phyloP scores from a whole-genome alignment of 1,140 invertebrate species.

The Akabosia matsudoensis region DNA sequence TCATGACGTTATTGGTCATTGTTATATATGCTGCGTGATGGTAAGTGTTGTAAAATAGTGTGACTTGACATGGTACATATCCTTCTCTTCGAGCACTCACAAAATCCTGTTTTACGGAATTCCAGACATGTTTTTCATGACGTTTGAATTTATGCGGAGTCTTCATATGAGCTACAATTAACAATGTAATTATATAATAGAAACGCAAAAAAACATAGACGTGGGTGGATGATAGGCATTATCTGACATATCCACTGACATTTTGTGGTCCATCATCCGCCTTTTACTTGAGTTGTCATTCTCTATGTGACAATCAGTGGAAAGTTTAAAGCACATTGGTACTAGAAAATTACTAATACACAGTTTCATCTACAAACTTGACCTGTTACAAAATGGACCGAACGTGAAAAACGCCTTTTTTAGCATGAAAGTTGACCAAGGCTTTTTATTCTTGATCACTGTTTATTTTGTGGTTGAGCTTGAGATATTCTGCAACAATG shows the following conservation, averaged over 20 bases:
- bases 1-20: background rate
- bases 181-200: background rate
- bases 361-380: too few species aligned
- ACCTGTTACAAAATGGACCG: too few species aligned
- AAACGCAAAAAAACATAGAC: background rate
- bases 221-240: background rate
- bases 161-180: background rate
- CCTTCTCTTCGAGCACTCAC: too few species aligned
- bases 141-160: background rate
- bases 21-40: background rate
- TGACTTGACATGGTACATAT: too few species aligned
- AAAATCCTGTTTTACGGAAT: background rate
- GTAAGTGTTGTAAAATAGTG: background rate
- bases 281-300: background rate
- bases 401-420: too few species aligned
- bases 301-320: background rate
- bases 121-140: background rate
- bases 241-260: background rate
- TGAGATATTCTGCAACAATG: too few species aligned
- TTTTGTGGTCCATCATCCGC: background rate
- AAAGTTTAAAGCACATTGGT: too few species aligned
- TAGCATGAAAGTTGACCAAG: too few species aligned
- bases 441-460: too few species aligned
- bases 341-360: too few species aligned
- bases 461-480: too few species aligned